Base-by-base conservation (phyloP, 2,888 invertebrate genomes). In the Argyresthia goedartella region DNA sequence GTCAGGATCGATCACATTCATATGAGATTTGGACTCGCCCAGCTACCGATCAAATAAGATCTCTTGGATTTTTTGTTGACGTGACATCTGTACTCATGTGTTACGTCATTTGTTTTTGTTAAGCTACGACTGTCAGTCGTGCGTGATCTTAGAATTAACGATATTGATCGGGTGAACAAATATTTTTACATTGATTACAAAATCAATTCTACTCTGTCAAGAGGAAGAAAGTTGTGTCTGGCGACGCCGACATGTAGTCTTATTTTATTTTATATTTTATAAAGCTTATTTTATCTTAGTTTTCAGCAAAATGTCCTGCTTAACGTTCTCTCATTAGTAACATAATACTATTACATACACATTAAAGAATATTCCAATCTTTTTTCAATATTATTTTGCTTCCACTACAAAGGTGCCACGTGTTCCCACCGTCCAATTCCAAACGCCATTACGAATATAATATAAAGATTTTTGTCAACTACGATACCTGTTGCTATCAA, bases 1-100 rank as follows among this genome's bases (percentile, higher is more conserved):
- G 75, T 73, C 72, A 65, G 73, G 64, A 77, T 74, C 78, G 72
- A 81, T 81, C 78, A 77, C 65, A 64, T 60, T 4, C 43, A 14
- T 39, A 14, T 16, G 62, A 69, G 69, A 69, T 75, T 74, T 71
- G 60, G 62, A 61, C 53, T 14, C 3, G 33, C 52, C n/a, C 57
- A 61, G 65, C 65, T 62, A 60, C 58, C 70, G 75, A 77, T 81
- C 71, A 66, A 67, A 69, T 59, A 61, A 25, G 60, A 56, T 62
- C 61, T 64, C 66, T 13, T 63, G 66, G 25, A 6, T 35, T 36
- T 15, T 71, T 66, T 71, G 74, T 72, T 73, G 81, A 76, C 73
- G 65, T 66, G 72, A 70, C 74, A 66, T 53, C 47, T 39, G 33
- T n/a, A 25, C 39, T 35, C 44, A 34, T 50, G 56, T 54, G 55